Base-by-base conservation (phyloP, 2,888 invertebrate genomes). In the Erynnis tages region DNA sequence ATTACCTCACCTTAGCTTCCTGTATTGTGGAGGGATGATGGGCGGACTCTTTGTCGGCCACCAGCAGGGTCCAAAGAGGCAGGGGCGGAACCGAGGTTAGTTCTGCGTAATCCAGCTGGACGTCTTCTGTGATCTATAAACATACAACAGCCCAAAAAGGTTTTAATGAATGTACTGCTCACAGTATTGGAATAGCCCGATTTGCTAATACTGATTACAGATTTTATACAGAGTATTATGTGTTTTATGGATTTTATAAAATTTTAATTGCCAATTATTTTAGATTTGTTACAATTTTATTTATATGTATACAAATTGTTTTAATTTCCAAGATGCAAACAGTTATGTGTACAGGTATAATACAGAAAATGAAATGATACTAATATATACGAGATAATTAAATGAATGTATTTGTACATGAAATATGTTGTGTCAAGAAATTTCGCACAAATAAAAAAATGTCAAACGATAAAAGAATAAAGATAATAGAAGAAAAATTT, bases 61-160 rank as follows among this genome's bases (percentile, higher is more conserved):
- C 96, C 4, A 99, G 90, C 1, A 99, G 90, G 1, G 98, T 98
- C 96, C 98, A 99, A 13, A 99, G 86, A 0, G 99, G 99, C 45
- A 99, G 86, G 0, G 99, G 98, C 0, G 99, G 98, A 62, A 99
- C 98, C n/a, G 98, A 97, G 1, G 96, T 96, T 54, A 99, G 95
- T 81, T 99, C 99, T 0, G 98, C 96, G 74, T 98, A 98, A 82
- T 97, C 97, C 47, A 97, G 81, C 59, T 95, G 96, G 29, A 97
- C 90, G 70, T 97, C 97, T 73, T 97, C 97, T 0, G 95, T 94
- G 65, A 95, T 94, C 90, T 91, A 62, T 71, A 62, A 50, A 27
- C 8, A 13, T 6, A 16, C 37, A 17, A 23, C 4, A 38, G 8
- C 1, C 5, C 34, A 34, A 13, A 16, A 16, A n/a, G 14, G 1